phyloP scores from a whole-genome alignment of 2,888 invertebrate species.

The Sarcophaga caerulescens region DNA sequence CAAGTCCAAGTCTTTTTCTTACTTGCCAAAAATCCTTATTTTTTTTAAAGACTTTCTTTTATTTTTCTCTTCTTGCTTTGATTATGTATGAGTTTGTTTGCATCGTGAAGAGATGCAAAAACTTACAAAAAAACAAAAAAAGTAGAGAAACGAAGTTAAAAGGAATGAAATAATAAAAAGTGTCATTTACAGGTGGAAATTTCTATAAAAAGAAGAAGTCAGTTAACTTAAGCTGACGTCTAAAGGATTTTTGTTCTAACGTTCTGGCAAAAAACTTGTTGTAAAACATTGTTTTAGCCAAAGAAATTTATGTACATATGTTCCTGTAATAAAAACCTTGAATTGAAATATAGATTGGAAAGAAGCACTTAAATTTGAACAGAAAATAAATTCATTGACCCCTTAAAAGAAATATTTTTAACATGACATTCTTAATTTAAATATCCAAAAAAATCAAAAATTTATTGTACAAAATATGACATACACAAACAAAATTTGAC shows the following conservation, averaged over 20 bases:
- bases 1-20: slow-evolving; percentile 51
- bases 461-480: slow-evolving; percentile 10
- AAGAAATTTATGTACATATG: slow-evolving; percentile 35
- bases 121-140: not conserved
- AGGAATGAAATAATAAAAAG: slow-evolving; percentile 6
- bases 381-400: slow-evolving; percentile 29
- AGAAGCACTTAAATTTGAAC: not conserved
- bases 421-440: not conserved
- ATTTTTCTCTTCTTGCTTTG: slow-evolving; percentile 5
- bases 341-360: not conserved
- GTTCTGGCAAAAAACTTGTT: not conserved
- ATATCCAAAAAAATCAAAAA: not conserved
- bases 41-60: slow-evolving; percentile 11
- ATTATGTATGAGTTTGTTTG: slow-evolving; percentile 43
- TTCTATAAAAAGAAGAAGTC: slow-evolving; percentile 36
- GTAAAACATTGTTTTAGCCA: slow-evolving; percentile 21
- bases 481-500: not conserved
- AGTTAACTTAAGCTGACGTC: slow-evolving; percentile 59
- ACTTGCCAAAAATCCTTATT: slow-evolving; percentile 24
- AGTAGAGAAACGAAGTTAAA: not conserved
- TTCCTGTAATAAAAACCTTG: not conserved
- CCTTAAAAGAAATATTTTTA: not conserved
- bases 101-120: not conserved
- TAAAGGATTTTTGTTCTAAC: slow-evolving; percentile 5
- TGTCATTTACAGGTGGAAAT: slow-evolving; percentile 60